phyloP scores from a whole-genome alignment of 2,113 vertebrate species.

The Haemorhous mexicanus region DNA sequence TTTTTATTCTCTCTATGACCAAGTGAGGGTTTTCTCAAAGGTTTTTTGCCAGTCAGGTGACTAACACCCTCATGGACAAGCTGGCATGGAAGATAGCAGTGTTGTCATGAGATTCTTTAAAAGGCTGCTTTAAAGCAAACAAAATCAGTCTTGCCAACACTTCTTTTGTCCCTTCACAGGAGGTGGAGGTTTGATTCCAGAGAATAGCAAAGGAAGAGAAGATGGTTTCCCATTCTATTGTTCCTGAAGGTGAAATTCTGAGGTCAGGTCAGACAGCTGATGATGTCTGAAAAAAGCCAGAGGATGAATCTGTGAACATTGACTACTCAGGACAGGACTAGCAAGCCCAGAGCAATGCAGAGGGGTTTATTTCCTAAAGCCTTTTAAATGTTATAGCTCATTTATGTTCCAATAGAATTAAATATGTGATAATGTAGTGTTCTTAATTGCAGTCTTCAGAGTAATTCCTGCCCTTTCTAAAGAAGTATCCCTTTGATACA shows the following conservation, averaged over 20 bases:
- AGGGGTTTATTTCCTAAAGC: neutral
- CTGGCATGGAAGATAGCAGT: neutral
- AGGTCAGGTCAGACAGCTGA: neutral
- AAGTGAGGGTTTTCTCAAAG: neutral
- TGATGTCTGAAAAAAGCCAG: neutral
- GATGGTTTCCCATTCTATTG: neutral
- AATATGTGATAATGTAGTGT: conserved; percentile 30
- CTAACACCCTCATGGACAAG: neutral
- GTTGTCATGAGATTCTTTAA: neutral
- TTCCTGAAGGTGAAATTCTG: neutral
- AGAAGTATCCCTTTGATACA: neutral
- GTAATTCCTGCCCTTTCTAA: conserved; percentile 27
- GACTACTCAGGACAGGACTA: neutral
- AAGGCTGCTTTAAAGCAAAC: neutral
- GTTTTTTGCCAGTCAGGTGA: neutral
- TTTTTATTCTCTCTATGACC: neutral
- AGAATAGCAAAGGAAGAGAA: neutral
- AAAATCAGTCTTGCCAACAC: neutral
- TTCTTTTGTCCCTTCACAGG: neutral
- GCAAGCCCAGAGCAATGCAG: neutral
- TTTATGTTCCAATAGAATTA: conserved; percentile 22
- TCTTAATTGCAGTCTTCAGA: conserved; percentile 39
- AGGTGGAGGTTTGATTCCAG: neutral
- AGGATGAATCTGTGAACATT: neutral
- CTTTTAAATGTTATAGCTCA: conserved; percentile 23